Evolutionary conservation across 2,797 vertebrate species (phyloP).

Genomic region (Phoebastria nigripes): DNA sequence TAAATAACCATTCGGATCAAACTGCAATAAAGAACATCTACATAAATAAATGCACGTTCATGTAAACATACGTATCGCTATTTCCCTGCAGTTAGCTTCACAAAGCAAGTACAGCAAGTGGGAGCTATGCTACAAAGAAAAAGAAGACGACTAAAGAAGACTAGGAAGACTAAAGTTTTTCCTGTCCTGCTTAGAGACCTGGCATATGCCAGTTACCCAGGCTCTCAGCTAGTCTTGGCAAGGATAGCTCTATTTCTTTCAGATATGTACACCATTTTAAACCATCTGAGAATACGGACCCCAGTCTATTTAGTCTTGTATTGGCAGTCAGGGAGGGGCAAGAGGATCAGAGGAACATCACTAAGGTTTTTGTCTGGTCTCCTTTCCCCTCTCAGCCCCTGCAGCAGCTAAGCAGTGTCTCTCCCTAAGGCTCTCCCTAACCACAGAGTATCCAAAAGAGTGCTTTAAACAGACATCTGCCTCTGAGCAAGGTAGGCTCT

Average conservation of each 20-base stretch:
- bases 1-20: conserved; percentile 84
- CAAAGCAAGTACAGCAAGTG: neutral
- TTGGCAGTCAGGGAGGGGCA: neutral
- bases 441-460: neutral
- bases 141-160: neutral
- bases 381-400: neutral
- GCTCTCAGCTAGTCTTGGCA: neutral
- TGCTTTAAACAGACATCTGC: neutral
- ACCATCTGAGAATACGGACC: neutral
- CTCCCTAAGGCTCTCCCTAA: neutral
- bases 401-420: neutral
- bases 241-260: neutral
- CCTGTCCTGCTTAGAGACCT: neutral
- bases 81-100: neutral
- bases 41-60: neutral
- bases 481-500: neutral
- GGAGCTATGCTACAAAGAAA: neutral
- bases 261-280: neutral
- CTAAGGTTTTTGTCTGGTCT: neutral
- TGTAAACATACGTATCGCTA: neutral
- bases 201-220: neutral
- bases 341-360: neutral
- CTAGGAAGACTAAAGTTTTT: neutral
- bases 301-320: neutral
- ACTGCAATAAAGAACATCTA: conserved; percentile 76